These are phyloP conservation scores for Equus quagga DNA, from an alignment of 2,113 vertebrate genomes.

Conservation along the genomic window DNA sequence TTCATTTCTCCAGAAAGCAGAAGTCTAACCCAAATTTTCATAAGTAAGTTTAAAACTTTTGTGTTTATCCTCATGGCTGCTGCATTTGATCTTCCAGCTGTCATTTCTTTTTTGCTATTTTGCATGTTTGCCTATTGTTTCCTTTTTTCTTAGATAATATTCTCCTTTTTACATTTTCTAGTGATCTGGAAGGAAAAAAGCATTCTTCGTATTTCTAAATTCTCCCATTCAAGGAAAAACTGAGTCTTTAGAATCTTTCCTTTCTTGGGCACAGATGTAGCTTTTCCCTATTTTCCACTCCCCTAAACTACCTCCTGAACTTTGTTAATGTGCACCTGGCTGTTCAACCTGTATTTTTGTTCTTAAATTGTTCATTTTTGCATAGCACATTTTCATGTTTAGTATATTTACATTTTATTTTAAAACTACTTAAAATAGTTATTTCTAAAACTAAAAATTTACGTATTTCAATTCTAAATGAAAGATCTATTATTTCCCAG, in stretches of 20 bases:
- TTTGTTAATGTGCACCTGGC: not conserved
- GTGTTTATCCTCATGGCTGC: not conserved
- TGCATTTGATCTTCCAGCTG: not conserved
- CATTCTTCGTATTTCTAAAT: not conserved
- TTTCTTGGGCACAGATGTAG: not conserved
- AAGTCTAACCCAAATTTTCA: slow-evolving; percentile 11
- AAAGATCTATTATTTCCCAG: not conserved
- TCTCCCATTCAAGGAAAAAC: not conserved
- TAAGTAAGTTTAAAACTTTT: not conserved
- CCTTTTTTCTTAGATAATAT: not conserved
- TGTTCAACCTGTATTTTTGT: not conserved
- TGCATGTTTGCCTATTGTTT: not conserved
- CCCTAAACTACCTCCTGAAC: not conserved
- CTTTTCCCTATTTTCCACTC: not conserved
- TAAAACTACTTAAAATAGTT: not conserved
- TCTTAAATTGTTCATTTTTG: not conserved
- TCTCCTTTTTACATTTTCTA: not conserved
- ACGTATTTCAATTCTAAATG: not conserved
- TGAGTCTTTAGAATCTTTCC: not conserved
- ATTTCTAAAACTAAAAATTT: not conserved
- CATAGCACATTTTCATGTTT: not conserved
- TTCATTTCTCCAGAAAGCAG: not conserved
- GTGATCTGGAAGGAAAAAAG: not conserved
- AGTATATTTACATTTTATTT: not conserved
- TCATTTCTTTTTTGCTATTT: not conserved